Evolutionary conservation across 2,797 vertebrate genomes (phyloP).

Genomic region (Phataginus tetradactyla): DNA sequence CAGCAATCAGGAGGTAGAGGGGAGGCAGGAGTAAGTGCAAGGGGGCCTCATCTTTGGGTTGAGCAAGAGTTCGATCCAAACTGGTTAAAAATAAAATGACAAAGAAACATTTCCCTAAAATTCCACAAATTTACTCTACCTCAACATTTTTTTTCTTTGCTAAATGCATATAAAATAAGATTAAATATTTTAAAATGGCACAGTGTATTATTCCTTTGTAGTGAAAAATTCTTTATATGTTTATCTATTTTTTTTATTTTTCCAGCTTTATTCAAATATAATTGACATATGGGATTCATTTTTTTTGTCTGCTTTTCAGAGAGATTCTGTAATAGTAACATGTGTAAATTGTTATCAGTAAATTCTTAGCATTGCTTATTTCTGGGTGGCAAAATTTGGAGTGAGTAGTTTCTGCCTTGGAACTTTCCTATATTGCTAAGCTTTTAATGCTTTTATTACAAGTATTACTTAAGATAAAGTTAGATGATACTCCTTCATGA

Average conservation of each 20-base stretch:
- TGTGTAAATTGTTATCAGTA: not conserved
- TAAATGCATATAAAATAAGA: not conserved
- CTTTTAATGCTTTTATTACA: not conserved
- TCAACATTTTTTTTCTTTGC: not conserved
- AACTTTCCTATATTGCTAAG: not conserved
- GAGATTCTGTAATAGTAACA: not conserved
- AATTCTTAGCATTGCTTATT: not conserved
- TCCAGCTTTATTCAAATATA: not conserved
- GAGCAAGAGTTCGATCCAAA: not conserved
- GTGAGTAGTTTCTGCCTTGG: not conserved
- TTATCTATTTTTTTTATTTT: not conserved
- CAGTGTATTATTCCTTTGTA: not conserved
- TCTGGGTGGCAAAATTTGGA: not conserved
- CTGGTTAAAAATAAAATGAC: not conserved
- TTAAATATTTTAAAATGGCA: not conserved
- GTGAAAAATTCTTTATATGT: not conserved
- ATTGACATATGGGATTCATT: not conserved
- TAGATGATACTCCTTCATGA: not conserved
- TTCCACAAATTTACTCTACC: not conserved
- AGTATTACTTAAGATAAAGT: not conserved
- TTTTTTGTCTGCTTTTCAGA: not conserved
- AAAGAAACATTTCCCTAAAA: slow-evolving; percentile 2
- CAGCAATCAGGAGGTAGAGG: not conserved
- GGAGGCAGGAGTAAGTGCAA: not conserved
- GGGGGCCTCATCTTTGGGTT: not conserved